Conservation (phyloP, 2,113 vertebrate species). For the Mustela nigripes region DNA sequence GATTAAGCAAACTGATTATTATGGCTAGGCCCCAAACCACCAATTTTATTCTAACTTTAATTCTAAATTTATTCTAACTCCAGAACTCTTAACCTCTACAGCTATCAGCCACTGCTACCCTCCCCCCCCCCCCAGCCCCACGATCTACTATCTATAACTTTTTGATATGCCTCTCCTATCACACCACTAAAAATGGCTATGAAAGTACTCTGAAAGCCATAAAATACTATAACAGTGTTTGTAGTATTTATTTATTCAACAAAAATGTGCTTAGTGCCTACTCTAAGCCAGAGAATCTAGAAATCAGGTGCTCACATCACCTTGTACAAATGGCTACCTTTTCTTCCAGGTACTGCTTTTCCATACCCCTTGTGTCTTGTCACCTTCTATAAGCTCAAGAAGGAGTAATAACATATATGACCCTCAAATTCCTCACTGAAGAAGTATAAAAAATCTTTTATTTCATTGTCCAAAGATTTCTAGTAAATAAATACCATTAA, state of each 20-base stretch:
- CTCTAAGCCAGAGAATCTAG: not conserved
- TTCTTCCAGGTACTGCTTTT: not conserved
- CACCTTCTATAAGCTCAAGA: not conserved
- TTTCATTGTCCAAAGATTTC: not conserved
- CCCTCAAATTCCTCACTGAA: not conserved
- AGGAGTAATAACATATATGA: not conserved
- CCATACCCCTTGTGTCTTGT: not conserved
- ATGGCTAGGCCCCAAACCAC: slow-evolving; percentile 6
- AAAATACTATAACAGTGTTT: not conserved
- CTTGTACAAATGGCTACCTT: not conserved
- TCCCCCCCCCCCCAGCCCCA: not conserved
- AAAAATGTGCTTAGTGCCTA: not conserved
- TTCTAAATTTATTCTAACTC: not conserved
- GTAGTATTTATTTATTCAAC: not conserved
- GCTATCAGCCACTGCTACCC: not conserved
- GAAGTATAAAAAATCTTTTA: not conserved
- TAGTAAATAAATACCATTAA: not conserved
- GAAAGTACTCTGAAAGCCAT: not conserved
- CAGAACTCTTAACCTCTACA: slow-evolving; percentile 20
- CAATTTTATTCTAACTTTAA: not conserved
- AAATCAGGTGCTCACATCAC: not conserved
- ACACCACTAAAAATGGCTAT: slow-evolving; percentile 9
- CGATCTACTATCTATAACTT: not conserved
- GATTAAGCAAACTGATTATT: not conserved
- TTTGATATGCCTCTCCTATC: not conserved